These are phyloP conservation scores for Luscinia megarhynchos DNA, from an alignment of 2,797 vertebrate species.

Conservation along the genomic window DNA sequence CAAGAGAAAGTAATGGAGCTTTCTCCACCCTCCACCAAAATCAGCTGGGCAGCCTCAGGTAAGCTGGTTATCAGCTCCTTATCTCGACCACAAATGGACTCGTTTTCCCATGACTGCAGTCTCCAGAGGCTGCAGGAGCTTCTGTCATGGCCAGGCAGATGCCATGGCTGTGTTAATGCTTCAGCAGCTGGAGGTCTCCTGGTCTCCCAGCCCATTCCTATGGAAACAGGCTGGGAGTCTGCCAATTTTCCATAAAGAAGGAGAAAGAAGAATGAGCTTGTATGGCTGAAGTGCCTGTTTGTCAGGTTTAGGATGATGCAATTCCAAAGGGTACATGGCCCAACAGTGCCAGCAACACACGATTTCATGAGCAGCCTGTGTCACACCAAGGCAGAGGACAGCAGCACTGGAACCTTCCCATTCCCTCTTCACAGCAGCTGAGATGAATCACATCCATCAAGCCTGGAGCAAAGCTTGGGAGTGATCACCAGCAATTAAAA, in stretches of 20 bases:
- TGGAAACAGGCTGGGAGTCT: background rate
- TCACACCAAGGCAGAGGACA: accelerated
- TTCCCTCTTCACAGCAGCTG: background rate
- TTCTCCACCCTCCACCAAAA: background rate
- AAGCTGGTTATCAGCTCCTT: background rate
- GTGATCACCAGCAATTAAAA: background rate
- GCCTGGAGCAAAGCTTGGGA: background rate
- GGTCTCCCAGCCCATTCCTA: background rate
- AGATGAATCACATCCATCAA: background rate
- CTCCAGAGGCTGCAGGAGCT: background rate
- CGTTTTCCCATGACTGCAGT: accelerated
- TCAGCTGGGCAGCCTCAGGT: background rate
- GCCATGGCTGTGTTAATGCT: background rate
- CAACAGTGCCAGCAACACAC: background rate
- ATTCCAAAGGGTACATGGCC: background rate
- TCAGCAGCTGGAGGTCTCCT: background rate
- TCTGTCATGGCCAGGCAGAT: background rate
- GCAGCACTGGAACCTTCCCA: accelerated
- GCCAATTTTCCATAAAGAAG: background rate
- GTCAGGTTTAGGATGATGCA: background rate
- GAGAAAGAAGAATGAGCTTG: background rate
- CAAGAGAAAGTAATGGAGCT: background rate
- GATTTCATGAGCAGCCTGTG: background rate
- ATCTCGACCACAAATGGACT: background rate
- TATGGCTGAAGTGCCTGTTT: background rate